These are phyloP conservation scores for Drosophila pseudotakahashii DNA, from an alignment of 2,888 invertebrate species.

Conservation along the genomic window DNA sequence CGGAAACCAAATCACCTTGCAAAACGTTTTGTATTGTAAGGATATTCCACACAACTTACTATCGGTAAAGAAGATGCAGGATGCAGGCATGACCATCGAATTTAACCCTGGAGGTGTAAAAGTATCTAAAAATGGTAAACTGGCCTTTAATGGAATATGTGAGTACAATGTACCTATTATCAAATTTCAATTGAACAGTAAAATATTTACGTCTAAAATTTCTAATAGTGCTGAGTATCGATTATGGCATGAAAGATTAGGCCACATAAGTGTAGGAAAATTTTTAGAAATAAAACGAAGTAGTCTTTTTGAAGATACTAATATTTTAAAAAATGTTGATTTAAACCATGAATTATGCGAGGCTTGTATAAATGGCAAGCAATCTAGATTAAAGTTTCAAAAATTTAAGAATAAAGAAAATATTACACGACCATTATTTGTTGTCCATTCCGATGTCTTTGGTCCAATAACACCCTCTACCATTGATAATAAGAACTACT, in stretches of 20 bases:
- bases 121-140: slow-evolving; percentile 3
- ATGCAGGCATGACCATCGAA: slow-evolving; percentile 24
- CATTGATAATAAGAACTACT: not conserved
- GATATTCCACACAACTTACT: slow-evolving; percentile 30
- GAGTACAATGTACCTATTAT: too few relatives aligned
- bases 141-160: too few relatives aligned
- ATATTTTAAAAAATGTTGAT: slow-evolving; percentile 1
- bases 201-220: slow-evolving; percentile 6
- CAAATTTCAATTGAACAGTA: not conserved
- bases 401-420: slow-evolving; percentile 8
- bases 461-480: not conserved
- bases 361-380: not conserved
- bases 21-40: slow-evolving; percentile 35
- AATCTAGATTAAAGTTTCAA: slow-evolving; percentile 2
- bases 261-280: slow-evolving; percentile 4
- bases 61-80: slow-evolving; percentile 23
- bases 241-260: slow-evolving; percentile 18
- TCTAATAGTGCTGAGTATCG: slow-evolving; percentile 9
- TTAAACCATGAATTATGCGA: slow-evolving; percentile 1
- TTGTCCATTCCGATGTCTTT: slow-evolving; percentile 17
- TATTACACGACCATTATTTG: slow-evolving; percentile 1
- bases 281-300: slow-evolving; percentile 18
- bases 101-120: not conserved
- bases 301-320: not conserved
- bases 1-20: too few relatives aligned